Evolutionary conservation across 1,140 invertebrate species (phyloP).

Genomic region (Cyclargus thomasi): DNA sequence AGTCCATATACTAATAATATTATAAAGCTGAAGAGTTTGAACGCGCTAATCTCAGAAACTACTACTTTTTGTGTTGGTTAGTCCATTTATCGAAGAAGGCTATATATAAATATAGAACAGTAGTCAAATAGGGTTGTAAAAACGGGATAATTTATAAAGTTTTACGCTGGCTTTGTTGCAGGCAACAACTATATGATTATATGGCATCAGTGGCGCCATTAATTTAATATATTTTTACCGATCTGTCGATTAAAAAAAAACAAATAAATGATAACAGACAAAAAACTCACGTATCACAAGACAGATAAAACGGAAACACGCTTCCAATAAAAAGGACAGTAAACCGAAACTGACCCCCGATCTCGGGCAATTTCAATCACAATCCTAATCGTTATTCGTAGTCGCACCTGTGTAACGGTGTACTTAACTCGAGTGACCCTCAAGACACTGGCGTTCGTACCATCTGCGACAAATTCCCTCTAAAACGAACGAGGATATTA

Average conservation of each 20-base stretch:
- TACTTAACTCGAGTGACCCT: conserved; percentile 70
- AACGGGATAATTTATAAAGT: too few relatives aligned
- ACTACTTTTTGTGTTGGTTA: too few relatives aligned
- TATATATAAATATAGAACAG: too few relatives aligned
- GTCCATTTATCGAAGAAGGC: too few relatives aligned
- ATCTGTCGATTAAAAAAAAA: background rate
- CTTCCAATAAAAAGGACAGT: conserved; percentile 30
- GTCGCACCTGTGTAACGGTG: conserved; percentile 66
- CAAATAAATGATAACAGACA: background rate
- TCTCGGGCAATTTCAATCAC: conserved; percentile 64
- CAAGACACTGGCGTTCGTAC: conserved; percentile 27
- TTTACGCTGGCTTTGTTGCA: too few relatives aligned
- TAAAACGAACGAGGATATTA: conserved; percentile 71
- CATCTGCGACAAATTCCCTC: conserved; percentile 67
- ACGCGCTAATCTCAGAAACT: too few relatives aligned
- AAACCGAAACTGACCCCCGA: conserved; percentile 42
- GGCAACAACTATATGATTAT: too few relatives aligned
- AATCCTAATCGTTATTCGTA: conserved; percentile 39
- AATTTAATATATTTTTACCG: background rate
- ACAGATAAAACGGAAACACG: background rate
- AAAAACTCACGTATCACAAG: background rate
- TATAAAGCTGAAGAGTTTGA: too few relatives aligned
- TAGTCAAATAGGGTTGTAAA: too few relatives aligned
- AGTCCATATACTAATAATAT: too few relatives aligned
- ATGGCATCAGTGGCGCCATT: too few relatives aligned